phyloP scores from a whole-genome alignment of 2,113 vertebrate species.

The Melanotaenia duboulayi region DNA sequence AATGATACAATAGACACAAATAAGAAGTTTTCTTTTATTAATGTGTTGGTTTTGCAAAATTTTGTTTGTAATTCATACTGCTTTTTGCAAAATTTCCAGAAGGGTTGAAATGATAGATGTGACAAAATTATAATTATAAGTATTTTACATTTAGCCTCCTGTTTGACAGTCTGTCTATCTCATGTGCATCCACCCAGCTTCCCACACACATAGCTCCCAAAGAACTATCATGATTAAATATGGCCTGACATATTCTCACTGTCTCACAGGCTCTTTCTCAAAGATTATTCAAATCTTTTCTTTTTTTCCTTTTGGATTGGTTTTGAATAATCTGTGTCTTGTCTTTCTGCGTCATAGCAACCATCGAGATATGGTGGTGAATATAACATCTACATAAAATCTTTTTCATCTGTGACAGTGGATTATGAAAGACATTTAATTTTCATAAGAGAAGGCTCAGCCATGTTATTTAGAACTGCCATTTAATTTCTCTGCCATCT shows the following conservation, averaged over 20 bases:
- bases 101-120: too few relatives aligned
- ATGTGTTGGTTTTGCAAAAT: too few relatives aligned
- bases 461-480: slow-evolving; percentile 4
- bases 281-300: slow-evolving; percentile 48
- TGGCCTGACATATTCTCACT: slow-evolving; percentile 29
- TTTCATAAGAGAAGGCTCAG: slow-evolving; percentile 14
- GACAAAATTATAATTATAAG: too few relatives aligned
- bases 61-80: too few relatives aligned
- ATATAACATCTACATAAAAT: slow-evolving; percentile 39
- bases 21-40: too few relatives aligned
- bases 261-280: slow-evolving; percentile 49
- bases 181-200: not conserved
- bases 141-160: too few relatives aligned
- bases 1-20: too few relatives aligned
- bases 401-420: not conserved
- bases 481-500: slow-evolving; percentile 17
- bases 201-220: slow-evolving; percentile 7
- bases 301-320: slow-evolving; percentile 40
- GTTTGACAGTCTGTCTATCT: not conserved
- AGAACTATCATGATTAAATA: slow-evolving; percentile 38
- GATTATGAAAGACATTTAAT: slow-evolving; percentile 38
- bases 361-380: slow-evolving; percentile 24
- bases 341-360: slow-evolving; percentile 27
- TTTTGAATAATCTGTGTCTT: slow-evolving; percentile 28
- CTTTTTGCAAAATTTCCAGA: too few relatives aligned